phyloP scores from a whole-genome alignment of 2,797 vertebrate species.

The Falco rusticolus region DNA sequence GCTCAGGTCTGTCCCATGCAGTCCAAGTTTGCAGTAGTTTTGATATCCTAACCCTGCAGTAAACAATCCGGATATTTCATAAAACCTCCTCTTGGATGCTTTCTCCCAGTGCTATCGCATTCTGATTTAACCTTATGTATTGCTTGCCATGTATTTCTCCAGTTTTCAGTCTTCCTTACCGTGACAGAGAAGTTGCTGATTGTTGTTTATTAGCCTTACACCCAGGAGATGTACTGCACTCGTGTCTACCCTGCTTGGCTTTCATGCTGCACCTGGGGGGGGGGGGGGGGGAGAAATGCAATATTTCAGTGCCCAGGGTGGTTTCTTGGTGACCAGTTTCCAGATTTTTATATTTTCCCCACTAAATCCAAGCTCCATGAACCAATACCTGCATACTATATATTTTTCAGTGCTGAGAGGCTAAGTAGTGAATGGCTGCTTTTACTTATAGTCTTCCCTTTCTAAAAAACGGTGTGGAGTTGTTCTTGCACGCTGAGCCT shows the following conservation, averaged over 20 bases:
- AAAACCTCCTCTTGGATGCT: neutral
- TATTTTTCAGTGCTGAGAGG: neutral
- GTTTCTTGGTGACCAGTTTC: neutral
- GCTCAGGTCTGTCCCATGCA: neutral
- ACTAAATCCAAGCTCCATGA: neutral
- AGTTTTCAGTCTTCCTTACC: neutral
- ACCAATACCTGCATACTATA: fast-evolving
- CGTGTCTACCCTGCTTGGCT: neutral
- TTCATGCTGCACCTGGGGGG: neutral
- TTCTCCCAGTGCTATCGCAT: neutral
- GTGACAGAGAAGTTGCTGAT: neutral
- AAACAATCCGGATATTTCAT: neutral
- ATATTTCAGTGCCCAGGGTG: neutral
- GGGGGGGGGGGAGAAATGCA: neutral
- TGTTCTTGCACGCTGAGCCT: neutral
- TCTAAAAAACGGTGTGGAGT: neutral
- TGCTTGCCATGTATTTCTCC: neutral
- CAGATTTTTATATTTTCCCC: neutral
- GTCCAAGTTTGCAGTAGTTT: neutral
- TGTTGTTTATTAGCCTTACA: neutral
- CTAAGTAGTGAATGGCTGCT: neutral
- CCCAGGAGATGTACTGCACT: neutral
- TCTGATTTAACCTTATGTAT: neutral
- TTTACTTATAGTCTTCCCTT: neutral
- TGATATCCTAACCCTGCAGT: neutral